Conservation (phyloP, 2,797 vertebrate genomes). For the Hemitrygon akajei region DNA sequence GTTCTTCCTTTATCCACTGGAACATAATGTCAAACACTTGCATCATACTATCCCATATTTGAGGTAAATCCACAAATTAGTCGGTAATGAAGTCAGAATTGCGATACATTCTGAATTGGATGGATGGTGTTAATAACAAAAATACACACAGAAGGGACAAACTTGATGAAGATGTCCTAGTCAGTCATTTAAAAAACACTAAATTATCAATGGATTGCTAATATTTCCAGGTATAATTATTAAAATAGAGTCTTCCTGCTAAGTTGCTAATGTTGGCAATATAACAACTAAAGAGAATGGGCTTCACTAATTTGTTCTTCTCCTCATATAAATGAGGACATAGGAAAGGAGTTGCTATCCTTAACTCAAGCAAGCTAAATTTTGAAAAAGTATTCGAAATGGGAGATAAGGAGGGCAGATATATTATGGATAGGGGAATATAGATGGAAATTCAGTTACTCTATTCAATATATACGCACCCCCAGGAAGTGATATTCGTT, state of each 20-base stretch:
- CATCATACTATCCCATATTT: not conserved
- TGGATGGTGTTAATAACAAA: not conserved
- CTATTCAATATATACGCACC: no score
- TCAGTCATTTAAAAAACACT: not conserved
- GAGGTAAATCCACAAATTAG: not conserved
- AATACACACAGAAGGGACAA: not conserved
- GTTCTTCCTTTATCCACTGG: no score
- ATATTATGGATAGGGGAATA: no score
- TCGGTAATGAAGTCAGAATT: not conserved
- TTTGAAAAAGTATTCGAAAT: no score
- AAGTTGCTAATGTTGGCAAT: not conserved
- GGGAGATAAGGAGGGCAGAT: no score
- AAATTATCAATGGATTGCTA: not conserved
- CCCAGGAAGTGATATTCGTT: no score
- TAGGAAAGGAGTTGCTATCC: no score
- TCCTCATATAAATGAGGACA: no score
- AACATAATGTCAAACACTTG: not conserved
- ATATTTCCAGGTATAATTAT: not conserved
- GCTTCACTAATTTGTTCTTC: no score
- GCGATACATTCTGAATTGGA: not conserved
- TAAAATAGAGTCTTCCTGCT: not conserved
- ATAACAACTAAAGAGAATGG: no score
- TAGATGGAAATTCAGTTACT: no score
- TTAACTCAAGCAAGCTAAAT: no score
- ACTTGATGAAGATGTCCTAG: not conserved